Percentiles rank a stretch among this genome's conserved stretches.
Evolutionary conservation across 2,113 vertebrate species (phyloP).

Genomic region (Mobula hypostoma): DNA sequence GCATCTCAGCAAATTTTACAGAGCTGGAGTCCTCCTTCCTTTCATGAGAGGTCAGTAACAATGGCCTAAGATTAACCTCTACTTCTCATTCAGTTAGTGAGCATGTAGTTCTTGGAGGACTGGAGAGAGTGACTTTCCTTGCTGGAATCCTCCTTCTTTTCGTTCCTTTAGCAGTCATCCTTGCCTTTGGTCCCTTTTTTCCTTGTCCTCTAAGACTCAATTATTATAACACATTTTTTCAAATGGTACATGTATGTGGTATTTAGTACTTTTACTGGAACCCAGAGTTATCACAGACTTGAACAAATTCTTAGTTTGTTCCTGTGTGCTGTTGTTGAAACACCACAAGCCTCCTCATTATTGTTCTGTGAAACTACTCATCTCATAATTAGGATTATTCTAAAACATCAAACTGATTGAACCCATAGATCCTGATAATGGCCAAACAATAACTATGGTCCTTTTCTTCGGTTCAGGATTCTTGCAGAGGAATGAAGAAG

Average conservation of each 20-base stretch:
- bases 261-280: background rate
- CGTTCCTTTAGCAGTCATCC: too few relatives aligned
- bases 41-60: too few relatives aligned
- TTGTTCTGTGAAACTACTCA: background rate
- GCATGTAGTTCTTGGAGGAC: too few relatives aligned
- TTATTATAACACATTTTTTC: background rate
- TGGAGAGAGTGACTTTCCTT: too few relatives aligned
- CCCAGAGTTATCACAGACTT: background rate
- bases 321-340: background rate
- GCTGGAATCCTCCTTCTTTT: too few relatives aligned
- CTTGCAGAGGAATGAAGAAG: background rate
- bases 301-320: background rate
- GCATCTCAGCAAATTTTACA: too few relatives aligned
- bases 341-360: background rate
- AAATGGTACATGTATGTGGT: background rate
- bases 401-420: background rate
- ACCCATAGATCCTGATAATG: background rate
- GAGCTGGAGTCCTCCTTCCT: too few relatives aligned
- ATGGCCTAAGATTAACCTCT: too few relatives aligned
- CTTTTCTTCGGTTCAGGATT: background rate
- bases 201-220: too few relatives aligned
- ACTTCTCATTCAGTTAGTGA: too few relatives aligned
- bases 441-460: background rate
- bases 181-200: too few relatives aligned
- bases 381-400: background rate